Conservation (phyloP, 2,888 invertebrate species). For the Pammene fasciana region DNA sequence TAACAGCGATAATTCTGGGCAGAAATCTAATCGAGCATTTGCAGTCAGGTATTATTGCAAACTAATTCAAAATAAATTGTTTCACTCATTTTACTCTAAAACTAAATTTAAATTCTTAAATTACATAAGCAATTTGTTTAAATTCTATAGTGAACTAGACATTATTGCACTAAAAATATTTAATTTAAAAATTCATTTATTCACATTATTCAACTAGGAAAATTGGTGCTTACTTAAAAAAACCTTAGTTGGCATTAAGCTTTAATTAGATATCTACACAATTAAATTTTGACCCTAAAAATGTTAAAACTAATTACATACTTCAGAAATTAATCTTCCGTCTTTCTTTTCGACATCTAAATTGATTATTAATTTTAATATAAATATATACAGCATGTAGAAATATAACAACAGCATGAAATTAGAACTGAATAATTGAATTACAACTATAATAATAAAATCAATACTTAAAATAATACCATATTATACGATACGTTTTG, state of each 20-base stretch:
- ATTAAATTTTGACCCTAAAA: not conserved
- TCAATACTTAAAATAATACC: not conserved
- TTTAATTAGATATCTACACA: not conserved
- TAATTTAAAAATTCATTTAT: not conserved
- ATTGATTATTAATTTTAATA: not conserved
- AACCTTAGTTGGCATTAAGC: not conserved
- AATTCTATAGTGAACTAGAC: constrained; percentile 45
- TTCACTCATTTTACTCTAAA: not conserved
- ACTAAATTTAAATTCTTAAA: constrained; percentile 10
- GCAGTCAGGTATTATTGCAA: not conserved
- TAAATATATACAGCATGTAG: not conserved
- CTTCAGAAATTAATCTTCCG: not conserved
- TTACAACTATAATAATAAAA: not conserved
- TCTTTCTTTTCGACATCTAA: too few species aligned
- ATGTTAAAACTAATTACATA: not conserved
- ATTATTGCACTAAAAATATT: constrained; percentile 48
- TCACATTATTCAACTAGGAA: constrained; percentile 12
- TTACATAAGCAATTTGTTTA: constrained; percentile 15
- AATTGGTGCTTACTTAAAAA: constrained; percentile 40
- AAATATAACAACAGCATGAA: not conserved
- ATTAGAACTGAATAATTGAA: not conserved
- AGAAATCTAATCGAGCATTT: not conserved
- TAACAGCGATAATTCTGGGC: not conserved
- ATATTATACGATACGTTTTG: not conserved
- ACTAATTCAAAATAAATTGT: constrained; percentile 9